Evolutionary conservation across 2,888 invertebrate species (phyloP).

Genomic region (Callosobruchus maculatus): DNA sequence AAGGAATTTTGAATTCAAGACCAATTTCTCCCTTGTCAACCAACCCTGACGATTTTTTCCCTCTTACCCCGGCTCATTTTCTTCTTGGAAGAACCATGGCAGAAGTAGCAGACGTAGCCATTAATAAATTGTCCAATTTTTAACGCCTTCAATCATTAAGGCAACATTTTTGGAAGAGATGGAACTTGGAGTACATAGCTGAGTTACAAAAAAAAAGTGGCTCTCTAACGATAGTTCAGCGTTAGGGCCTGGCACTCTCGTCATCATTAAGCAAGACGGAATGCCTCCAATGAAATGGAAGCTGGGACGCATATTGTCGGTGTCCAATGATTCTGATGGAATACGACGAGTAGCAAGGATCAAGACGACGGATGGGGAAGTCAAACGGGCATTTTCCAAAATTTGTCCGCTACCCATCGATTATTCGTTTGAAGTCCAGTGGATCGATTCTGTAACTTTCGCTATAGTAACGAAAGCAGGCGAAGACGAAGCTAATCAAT

Average conservation of each 20-base stretch:
- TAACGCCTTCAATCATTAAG: neutral
- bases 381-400: neutral
- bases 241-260: neutral
- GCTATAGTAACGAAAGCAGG: no score
- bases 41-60: neutral
- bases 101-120: neutral
- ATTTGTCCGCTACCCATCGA: slow-evolving; percentile 1
- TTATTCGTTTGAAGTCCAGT: neutral
- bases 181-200: neutral
- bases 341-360: neutral
- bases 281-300: slow-evolving; percentile 5
- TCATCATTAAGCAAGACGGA: slow-evolving; percentile 3
- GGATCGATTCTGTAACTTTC: no score
- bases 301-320: slow-evolving; percentile 1
- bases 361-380: neutral
- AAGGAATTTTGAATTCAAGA: slow-evolving; percentile 1
- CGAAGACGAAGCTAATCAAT: no score
- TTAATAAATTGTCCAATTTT: neutral
- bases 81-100: neutral
- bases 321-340: neutral
- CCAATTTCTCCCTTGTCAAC: slow-evolving; percentile 1
- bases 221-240: neutral
- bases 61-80: slow-evolving; percentile 4
- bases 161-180: slow-evolving; percentile 2
- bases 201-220: slow-evolving; percentile 1